Percentiles rank a stretch among this genome's conserved stretches.
These are phyloP conservation scores for Squalus acanthias DNA, from an alignment of 2,797 vertebrate genomes.

Conservation along the genomic window DNA sequence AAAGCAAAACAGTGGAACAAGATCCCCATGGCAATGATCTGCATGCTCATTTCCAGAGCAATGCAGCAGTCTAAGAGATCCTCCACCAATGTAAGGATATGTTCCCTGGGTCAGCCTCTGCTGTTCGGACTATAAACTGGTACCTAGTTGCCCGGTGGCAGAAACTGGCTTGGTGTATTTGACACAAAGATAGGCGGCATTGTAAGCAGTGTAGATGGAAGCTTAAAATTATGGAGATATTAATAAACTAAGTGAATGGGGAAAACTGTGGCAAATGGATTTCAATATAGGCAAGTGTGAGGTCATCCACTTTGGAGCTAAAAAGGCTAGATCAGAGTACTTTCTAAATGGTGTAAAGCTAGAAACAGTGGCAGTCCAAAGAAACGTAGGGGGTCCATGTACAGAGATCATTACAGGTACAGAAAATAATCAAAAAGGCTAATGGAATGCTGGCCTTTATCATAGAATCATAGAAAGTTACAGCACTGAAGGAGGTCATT, in stretches of 20 bases:
- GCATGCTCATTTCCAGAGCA: neutral
- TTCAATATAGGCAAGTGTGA: too few relatives aligned
- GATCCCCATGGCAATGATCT: neutral
- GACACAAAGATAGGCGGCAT: neutral
- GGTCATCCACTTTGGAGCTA: too few relatives aligned
- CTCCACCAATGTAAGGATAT: neutral
- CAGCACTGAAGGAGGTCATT: too few relatives aligned
- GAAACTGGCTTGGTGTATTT: neutral
- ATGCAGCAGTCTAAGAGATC: neutral
- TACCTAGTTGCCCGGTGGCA: neutral
- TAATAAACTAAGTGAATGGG: neutral
- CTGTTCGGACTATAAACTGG: neutral
- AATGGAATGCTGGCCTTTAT: too few relatives aligned
- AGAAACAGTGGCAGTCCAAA: too few relatives aligned
- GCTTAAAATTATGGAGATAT: neutral
- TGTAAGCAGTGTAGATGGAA: neutral
- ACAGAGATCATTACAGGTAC: too few relatives aligned
- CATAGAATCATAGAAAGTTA: too few relatives aligned
- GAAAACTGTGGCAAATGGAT: neutral
- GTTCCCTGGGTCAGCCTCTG: neutral
- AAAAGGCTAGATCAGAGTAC: too few relatives aligned
- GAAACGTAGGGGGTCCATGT: too few relatives aligned
- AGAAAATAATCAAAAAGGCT: too few relatives aligned
- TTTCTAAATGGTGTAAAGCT: too few relatives aligned
- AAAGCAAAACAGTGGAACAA: neutral